A percentile compares a stretch with the other conserved stretches of the same genome.
These are phyloP conservation scores for Dasyurus viverrinus DNA, from an alignment of 2,113 vertebrate species.

Conservation along the genomic window DNA sequence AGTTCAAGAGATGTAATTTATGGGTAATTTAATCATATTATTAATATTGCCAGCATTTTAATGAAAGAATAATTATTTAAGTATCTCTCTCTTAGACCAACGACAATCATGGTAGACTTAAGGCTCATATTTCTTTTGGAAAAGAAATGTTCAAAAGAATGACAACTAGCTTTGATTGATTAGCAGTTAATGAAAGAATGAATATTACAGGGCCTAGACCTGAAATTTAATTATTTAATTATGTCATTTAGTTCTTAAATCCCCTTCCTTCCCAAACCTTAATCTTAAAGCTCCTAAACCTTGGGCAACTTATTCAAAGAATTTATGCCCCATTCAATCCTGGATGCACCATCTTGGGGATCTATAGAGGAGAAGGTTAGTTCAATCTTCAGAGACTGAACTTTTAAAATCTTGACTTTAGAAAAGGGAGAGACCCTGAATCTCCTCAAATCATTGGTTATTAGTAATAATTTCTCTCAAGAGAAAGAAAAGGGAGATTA, in stretches of 20 bases:
- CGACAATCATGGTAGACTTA: not conserved
- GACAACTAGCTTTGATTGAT: not conserved
- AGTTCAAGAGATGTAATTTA: not conserved
- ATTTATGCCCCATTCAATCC: not conserved
- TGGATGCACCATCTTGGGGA: no score
- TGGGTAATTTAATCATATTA: not conserved
- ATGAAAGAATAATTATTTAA: not conserved
- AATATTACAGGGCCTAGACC: not conserved
- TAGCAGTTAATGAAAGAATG: not conserved
- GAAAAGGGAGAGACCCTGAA: not conserved
- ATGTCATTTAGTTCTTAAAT: not conserved
- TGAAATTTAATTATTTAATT: not conserved
- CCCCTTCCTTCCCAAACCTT: no score
- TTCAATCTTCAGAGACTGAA: not conserved
- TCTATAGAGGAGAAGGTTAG: not conserved
- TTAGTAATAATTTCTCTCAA: not conserved
- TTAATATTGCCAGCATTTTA: not conserved
- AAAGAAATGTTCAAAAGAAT: not conserved
- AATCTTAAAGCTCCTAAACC: no score
- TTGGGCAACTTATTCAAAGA: not conserved
- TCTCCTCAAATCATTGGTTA: not conserved
- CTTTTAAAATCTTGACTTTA: no score
- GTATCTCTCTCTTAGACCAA: not conserved
- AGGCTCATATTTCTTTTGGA: not conserved
- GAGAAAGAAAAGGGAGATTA: not conserved